A percentile compares a stretch with the other conserved stretches of the same genome.
Conservation (phyloP, 2,888 invertebrate genomes). For the Drosophila lacicola region DNA sequence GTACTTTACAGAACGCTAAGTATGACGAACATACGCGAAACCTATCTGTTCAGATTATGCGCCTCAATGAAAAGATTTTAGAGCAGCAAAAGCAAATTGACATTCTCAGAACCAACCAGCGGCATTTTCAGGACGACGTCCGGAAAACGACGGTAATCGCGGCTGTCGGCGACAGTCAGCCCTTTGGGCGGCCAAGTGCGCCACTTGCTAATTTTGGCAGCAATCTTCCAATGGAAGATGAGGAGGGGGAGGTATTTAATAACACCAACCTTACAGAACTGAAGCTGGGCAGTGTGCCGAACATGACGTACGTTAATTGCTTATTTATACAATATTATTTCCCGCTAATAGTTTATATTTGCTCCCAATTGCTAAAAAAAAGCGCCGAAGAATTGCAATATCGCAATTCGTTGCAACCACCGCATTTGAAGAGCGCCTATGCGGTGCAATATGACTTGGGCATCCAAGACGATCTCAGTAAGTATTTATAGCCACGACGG, state of each 20-base stretch:
- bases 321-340: conserved; percentile 61
- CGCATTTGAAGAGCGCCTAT: conserved; percentile 94
- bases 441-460: conserved; percentile 91
- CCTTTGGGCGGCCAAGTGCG: conserved; percentile 71
- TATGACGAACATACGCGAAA: conserved; percentile 83
- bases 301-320: conserved; percentile 63
- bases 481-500: conserved; percentile 46
- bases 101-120: conserved; percentile 81
- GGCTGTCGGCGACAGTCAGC: conserved; percentile 34
- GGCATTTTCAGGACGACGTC: conserved; percentile 68
- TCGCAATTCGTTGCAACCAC: conserved; percentile 93
- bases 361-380: conserved; percentile 2
- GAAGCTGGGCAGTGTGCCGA: conserved; percentile 86
- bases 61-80: conserved; percentile 83
- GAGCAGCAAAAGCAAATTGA: conserved; percentile 83
- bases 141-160: conserved; percentile 2
- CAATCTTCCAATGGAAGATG: conserved; percentile 91
- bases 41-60: conserved; percentile 82
- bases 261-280: conserved; percentile 91
- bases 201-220: conserved; percentile 67
- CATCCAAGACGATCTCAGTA: conserved; percentile 89
- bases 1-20: conserved; percentile 69
- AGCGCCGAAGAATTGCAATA: conserved; percentile 90
- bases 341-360: neutral
- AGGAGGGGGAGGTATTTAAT: conserved; percentile 93